Base-by-base conservation (phyloP, 2,888 invertebrate genomes). In the Netelia virgata region DNA sequence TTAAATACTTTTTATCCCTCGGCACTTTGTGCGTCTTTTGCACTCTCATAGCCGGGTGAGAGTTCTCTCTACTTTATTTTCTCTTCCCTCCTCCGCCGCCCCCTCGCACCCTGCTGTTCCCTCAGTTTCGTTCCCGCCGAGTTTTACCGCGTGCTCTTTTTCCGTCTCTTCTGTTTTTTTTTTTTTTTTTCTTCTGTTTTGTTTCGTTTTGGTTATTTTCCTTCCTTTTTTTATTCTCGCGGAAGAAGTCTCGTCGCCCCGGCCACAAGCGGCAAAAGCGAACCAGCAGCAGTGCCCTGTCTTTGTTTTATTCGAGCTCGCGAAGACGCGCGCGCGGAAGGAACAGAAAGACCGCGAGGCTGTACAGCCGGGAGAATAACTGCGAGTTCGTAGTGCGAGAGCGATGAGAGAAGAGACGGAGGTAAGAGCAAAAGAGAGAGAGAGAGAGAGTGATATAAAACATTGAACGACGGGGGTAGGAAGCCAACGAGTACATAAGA, bases 121-220 rank as follows among this genome's bases (percentile, higher is more conserved):
- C 59, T 36, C 50, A 28, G 64, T n/a, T 63, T 68, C 70, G 68
- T 68, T 66, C 61, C 78, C 68, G 69, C 82, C 28, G 53, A 9
- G 68, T 76, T 86, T 88, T 88, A 86, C 86, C 79, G 87, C 86
- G 82, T 77, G 83, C 76, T 64, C 59, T 74, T 82, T 78, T 70
- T 78, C 78, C 66, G 80, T 9, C 47, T 50, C 36, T 76, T 16
- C 36, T 36, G 41, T 68, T 41, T 36, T 72, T 77, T 43, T 70
- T 47, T 77, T 77, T 43, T 70, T 68, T 18, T n/a, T n/a, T 50
- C 36, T 76, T 16, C 36, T 36, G 41, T 68, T 41, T 36, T 72
- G 72, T 43, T 70, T 47, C 72, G 41, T 55, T 53, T 41, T 76
- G n/a, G 23, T 18, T 72, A 61, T 79, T n/a, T 28, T 69, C 50